Conservation (phyloP, 2,113 vertebrate species). For the Ammodytes marinus region DNA sequence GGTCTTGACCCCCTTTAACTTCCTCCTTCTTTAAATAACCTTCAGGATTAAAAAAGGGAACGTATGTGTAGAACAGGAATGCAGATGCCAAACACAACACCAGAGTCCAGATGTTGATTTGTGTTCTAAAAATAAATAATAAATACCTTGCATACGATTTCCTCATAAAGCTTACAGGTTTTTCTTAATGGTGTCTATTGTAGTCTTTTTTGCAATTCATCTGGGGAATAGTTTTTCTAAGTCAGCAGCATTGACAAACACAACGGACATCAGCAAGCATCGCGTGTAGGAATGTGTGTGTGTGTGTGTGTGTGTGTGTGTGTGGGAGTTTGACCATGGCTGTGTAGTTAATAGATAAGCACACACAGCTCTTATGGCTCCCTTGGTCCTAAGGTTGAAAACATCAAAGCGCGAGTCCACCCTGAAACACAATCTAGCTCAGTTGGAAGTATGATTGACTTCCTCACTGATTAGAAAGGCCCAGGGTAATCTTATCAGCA, state of each 20-base stretch:
- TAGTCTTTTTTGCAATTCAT: background rate
- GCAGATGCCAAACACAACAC: constrained; percentile 61
- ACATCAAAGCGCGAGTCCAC: constrained; percentile 48
- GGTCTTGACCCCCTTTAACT: constrained; percentile 74
- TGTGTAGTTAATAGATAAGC: constrained; percentile 61
- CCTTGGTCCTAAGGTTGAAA: constrained; percentile 61
- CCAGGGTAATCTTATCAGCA: background rate
- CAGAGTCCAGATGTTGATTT: constrained; percentile 40
- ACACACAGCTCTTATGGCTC: constrained; percentile 31
- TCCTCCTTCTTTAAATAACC: constrained; percentile 82
- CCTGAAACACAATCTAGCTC: constrained; percentile 14
- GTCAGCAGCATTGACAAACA: constrained; percentile 29
- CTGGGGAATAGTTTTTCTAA: background rate
- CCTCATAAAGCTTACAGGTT: background rate
- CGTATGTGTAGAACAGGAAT: constrained; percentile 58
- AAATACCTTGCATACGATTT: background rate
- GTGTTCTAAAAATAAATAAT: background rate
- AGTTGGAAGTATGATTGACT: constrained; percentile 7
- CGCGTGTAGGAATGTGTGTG: background rate
- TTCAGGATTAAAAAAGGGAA: constrained; percentile 65
- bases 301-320: constrained; percentile 16
- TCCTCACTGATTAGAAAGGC: constrained; percentile 34
- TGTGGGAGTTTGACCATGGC: constrained; percentile 34
- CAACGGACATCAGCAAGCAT: background rate
- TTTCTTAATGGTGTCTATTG: background rate